Conservation (phyloP, 2,113 vertebrate species). For the Pionites leucogaster region DNA sequence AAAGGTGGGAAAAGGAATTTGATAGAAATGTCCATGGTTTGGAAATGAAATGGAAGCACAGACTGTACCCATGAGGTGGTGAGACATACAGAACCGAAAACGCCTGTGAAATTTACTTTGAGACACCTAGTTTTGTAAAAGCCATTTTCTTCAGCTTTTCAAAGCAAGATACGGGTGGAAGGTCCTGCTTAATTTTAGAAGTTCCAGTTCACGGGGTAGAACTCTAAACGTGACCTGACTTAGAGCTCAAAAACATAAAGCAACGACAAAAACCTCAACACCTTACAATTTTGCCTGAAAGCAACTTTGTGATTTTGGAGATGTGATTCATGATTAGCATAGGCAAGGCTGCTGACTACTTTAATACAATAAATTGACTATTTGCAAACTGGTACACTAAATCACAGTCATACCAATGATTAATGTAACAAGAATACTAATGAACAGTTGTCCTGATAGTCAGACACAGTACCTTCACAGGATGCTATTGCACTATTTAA, state of each 20-base stretch:
- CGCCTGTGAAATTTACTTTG: neutral
- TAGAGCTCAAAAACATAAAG: neutral
- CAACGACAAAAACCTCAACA: neutral
- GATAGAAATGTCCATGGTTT: neutral
- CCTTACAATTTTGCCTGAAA: neutral
- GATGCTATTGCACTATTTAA: neutral
- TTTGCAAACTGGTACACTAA: neutral
- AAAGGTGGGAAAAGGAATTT: slow-evolving; percentile 15
- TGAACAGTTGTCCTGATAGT: neutral
- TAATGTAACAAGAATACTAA: neutral
- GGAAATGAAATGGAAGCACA: slow-evolving; percentile 19
- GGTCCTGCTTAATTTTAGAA: neutral
- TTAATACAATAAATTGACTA: neutral
- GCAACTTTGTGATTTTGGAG: neutral
- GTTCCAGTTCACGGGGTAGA: neutral
- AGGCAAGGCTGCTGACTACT: neutral
- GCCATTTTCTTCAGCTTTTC: neutral
- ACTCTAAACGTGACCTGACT: neutral
- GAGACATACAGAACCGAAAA: neutral
- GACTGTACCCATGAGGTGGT: neutral
- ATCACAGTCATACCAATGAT: neutral
- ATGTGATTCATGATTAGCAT: neutral
- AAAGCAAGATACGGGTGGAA: neutral
- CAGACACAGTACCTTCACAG: neutral
- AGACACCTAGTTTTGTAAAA: neutral